Evolutionary conservation across 2,797 vertebrate genomes (phyloP).

Genomic region (Cryptoprocta ferox): DNA sequence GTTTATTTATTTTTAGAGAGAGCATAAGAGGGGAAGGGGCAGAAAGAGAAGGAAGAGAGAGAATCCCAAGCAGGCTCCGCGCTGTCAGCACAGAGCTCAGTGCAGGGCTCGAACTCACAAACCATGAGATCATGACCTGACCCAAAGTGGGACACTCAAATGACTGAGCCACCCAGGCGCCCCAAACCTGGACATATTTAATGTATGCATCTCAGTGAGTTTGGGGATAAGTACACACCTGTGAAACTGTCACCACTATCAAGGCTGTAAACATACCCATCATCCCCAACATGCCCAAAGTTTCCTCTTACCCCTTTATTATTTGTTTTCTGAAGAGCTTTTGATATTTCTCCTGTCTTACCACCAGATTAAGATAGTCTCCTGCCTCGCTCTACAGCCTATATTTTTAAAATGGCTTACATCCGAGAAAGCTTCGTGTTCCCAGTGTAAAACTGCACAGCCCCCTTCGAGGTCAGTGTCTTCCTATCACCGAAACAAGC

Average conservation of each 20-base stretch:
- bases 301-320: neutral
- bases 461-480: neutral
- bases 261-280: neutral
- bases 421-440: neutral
- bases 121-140: no score
- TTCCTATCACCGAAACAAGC: neutral
- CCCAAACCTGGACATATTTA: neutral
- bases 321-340: neutral
- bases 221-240: neutral
- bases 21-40: no score
- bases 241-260: neutral
- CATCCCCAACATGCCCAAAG: neutral
- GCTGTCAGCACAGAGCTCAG: no score
- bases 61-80: no score
- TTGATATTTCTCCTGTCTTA: slow-evolving; percentile 1
- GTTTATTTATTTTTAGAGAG: no score
- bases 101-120: no score
- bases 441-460: neutral
- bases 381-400: neutral
- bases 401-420: neutral
- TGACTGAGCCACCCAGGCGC: no score
- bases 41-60: no score
- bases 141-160: no score
- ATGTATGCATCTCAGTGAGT: neutral
- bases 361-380: neutral